Conservation (phyloP, 2,888 invertebrate genomes). For the Lomographa bimaculata region DNA sequence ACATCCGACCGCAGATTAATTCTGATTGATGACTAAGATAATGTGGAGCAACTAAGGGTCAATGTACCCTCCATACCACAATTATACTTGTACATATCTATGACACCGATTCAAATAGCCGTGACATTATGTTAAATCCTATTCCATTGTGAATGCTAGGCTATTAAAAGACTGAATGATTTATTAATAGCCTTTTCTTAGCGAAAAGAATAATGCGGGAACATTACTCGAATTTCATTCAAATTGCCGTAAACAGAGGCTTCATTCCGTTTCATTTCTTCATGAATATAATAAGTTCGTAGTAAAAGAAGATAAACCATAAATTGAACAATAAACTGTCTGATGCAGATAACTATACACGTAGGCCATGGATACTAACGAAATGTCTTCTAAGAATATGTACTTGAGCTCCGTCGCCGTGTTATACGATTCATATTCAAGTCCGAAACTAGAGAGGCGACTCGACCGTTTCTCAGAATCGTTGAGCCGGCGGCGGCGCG, state of each 20-base stretch:
- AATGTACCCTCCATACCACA: constrained; percentile 37
- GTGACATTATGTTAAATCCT: constrained; percentile 20
- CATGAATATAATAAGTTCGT: constrained; percentile 10
- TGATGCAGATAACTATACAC: constrained; percentile 14
- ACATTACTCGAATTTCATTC: constrained; percentile 1
- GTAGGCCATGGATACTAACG: constrained; percentile 29
- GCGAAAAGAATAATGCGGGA: constrained; percentile 4
- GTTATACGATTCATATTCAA: constrained; percentile 73
- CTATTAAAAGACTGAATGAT: constrained; percentile 11
- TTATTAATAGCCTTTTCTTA: constrained; percentile 11
- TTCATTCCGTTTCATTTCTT: constrained; percentile 11
- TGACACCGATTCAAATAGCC: constrained; percentile 17
- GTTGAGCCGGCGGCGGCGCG: constrained; percentile 79
- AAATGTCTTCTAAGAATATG: constrained; percentile 48
- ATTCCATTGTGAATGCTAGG: constrained; percentile 6
- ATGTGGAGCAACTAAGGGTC: constrained; percentile 39
- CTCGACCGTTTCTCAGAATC: constrained; percentile 79
- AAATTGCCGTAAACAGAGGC: constrained; percentile 2
- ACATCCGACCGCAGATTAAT: constrained; percentile 48
- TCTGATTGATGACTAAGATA: constrained; percentile 56
- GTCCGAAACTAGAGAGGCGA: constrained; percentile 75
- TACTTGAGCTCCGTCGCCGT: constrained; percentile 45
- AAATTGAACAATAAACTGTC: constrained; percentile 9
- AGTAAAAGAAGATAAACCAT: constrained; percentile 8
- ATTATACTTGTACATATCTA: constrained; percentile 7